Base-by-base conservation (phyloP, 2,888 invertebrate species). In the Luperina nickerlii region DNA sequence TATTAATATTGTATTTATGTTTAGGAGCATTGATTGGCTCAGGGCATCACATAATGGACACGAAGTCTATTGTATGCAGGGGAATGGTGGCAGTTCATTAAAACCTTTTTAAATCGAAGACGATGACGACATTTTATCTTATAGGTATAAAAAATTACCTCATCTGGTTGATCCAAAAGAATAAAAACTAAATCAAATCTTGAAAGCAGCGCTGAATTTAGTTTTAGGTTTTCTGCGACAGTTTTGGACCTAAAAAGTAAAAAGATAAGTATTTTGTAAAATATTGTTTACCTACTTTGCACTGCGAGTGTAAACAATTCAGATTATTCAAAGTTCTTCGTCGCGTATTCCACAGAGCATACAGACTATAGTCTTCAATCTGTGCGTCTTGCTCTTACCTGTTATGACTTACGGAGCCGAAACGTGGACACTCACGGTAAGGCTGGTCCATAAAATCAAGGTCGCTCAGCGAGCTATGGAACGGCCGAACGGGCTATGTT, bases 111-210 rank as follows among this genome's bases (percentile, higher is more conserved):
- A 18, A 68, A n/a, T 48, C 8, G 32, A 51, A n/a, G 13, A 45
- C 9, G 11, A 42, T 48, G 9, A 15, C 2, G 9, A 27, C 48
- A 48, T 57, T n/a, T n/a, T n/a, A n/a, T n/a, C n/a, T n/a, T n/a
- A 8, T 5, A 80, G 20, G 7, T 32, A n/a, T 15, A 48, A 13
- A 54, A 62, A 24, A 81, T 90, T 92, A 98, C 98, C 97, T 98
- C 98, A 94, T 99, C 98, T 9, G 99, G 98, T 92, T 98, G 98
- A 96, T 99, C 99, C 81, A 99, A 94, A 48, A 99, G 97, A 84
- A 99, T 98, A 93, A 99, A 99, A 70, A 99, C 98, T 77, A 99
- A 97, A 96, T 99, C 99, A 95, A 99, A 99, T 94, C 99, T 97
- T 4, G 99, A 99, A 27, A 99, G 95, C 76, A 99, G 96, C 0